Evolutionary conservation across 2,113 vertebrate species (phyloP).

Genomic region (Brienomyrus longianalis): DNA sequence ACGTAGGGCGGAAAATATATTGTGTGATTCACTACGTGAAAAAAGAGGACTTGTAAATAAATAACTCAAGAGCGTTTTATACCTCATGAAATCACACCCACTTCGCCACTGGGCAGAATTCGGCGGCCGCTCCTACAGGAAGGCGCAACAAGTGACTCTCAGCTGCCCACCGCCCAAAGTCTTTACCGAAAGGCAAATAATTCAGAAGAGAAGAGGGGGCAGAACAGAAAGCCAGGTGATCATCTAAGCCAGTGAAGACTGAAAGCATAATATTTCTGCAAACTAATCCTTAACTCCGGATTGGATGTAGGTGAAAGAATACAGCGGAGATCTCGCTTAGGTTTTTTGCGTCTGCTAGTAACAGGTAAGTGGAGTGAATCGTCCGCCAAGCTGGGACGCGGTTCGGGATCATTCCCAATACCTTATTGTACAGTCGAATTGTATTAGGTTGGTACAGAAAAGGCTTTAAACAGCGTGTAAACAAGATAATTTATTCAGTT

Average conservation of each 20-base stretch:
- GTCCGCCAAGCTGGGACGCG: neutral
- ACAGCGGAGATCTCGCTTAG: neutral
- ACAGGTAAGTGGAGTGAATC: neutral
- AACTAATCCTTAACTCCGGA: neutral
- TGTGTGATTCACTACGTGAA: neutral
- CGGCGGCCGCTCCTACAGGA: neutral
- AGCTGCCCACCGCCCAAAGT: neutral
- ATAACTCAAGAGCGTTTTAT: neutral
- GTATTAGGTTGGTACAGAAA: neutral
- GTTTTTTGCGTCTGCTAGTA: neutral
- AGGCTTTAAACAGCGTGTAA: neutral
- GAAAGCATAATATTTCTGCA: neutral
- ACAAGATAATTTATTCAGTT: neutral
- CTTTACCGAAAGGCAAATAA: neutral
- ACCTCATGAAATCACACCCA: conserved; percentile 7
- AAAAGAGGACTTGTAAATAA: neutral
- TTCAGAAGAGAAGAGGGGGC: neutral
- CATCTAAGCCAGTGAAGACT: neutral
- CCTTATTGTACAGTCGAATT: neutral
- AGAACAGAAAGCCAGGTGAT: neutral
- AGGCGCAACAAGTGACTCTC: conserved; percentile 16
- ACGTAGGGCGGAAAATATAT: neutral
- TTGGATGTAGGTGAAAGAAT: neutral
- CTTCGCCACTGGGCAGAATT: neutral
- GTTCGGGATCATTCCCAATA: neutral